Evolutionary conservation across 2,888 invertebrate genomes (phyloP), one percentile per base, ranked within the genome.

Genomic region (Brachynemurus nebulosus): DNA sequence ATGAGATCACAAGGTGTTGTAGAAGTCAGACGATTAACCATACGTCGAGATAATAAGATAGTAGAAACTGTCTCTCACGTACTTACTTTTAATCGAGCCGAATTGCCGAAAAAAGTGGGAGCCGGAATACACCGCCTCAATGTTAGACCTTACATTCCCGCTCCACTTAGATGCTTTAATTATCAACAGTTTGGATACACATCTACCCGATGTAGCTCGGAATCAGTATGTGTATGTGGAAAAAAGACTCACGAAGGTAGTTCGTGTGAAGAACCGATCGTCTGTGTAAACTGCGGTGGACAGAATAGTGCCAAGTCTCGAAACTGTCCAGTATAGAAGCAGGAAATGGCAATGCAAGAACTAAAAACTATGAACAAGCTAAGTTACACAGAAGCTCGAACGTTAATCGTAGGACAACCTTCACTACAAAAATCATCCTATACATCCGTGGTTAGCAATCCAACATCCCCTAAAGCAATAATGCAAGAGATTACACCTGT

Each of bases 11-110:
- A 47, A 23, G 46, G 47, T 14, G 50, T 53, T 2, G 41, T 40
- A 6, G 48, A 46, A 6, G 51, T 50, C 1, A 39, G 42, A 16
- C 21, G 51, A 16, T 45, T 53, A 1, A 48, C 36, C 11, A 46
- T 19, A 12, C 18, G 38, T 5, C 35, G 23, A 12, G 44, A 48
- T 20, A 45, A 45, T 3, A 27, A 27, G 16, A 4, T 45, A 1
- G 38, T 41, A 2, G 47, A 53, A 25, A 50, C 47, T 1, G 36
- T 50, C 0, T 44, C 36, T 9, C 44, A 41, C 16, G 47, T 54
- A 18, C 33, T 53, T 2, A 53, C 53, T 1, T 54, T 53, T 40
- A 51, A 52, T 35, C 27, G 36, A 7, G 42, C 48, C 8, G 46
- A 39, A n/a, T 27, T 51, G 11, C 50, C 48, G 1, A 19, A 40